Evolutionary conservation across 2,113 vertebrate genomes (phyloP), one percentile per base, ranked within the genome.

Genomic region (Microcebus griseorufus): DNA sequence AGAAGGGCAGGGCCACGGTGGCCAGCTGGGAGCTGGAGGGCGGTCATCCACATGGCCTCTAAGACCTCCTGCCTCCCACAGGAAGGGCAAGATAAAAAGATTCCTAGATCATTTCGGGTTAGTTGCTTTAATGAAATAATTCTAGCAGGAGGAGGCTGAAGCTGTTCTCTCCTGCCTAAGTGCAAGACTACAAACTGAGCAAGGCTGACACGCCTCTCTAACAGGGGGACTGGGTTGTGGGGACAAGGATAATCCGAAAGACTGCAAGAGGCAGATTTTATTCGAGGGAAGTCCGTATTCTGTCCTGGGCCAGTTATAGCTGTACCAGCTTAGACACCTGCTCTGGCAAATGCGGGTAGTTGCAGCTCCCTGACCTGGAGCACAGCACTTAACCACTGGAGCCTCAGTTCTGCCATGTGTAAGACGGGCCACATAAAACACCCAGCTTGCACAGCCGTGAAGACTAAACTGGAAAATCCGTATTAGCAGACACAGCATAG

Each of bases 191-290:
- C 72, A 75, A 76, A 76, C 55, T n/a, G 62, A 79, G 45, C 4
- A 16, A 48, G 64, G 5, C 0, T 9, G 18, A 55, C 8, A 25
- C 2, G 0, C 23, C 6, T 60, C 34, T 80, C 18, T 27, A 45
- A 12, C 1, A 29, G 23, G 27, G 39, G 2, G 23, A 11, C 4
- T 42, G 27, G 11, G 1, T 16, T 9, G 53, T 32, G 12, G 51
- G 65, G n/a, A 72, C 14, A 53, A 58, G 22, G 29, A 73, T 37
- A 16, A 55, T 25, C 79, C 55, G 37, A 55, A 89, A 82, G n/a
- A 90, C 37, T 39, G 5, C 23, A 67, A 25, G 51, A 93, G 53
- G 67, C 11, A 69, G 27, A 67, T 42, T 90, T 94, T 27, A 60
- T 3, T 58, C 32, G 82, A 69, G 25, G 1, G 14, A 60, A 75